Conservation (phyloP, 2,888 invertebrate genomes). For the Drosophila meridionalis region DNA sequence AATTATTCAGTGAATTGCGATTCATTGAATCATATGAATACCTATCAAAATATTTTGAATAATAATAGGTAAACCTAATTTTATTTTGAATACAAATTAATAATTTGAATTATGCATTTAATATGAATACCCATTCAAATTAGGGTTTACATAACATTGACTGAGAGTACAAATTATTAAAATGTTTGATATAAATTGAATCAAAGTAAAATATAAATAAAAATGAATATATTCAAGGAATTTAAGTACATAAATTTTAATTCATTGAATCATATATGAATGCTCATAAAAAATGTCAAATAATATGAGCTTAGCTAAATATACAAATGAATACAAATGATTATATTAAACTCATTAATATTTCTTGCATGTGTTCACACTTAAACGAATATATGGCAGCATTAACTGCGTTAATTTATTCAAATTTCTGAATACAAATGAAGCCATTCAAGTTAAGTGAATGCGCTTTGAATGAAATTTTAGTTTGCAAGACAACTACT, state of each 20-base stretch:
- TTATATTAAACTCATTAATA: neutral
- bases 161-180: neutral
- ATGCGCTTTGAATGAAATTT: neutral
- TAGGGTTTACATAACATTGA: neutral
- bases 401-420: neutral
- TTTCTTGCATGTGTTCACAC: neutral
- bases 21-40: neutral
- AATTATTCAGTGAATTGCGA: neutral
- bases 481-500: neutral
- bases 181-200: neutral
- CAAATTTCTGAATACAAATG: slow-evolving; percentile 3
- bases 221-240: neutral
- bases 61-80: neutral
- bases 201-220: no score
- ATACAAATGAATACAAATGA: neutral
- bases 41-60: neutral
- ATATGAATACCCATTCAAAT: neutral
- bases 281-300: neutral
- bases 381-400: neutral
- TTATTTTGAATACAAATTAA: neutral
- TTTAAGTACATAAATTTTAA: neutral
- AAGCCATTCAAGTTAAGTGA: neutral
- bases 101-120: neutral
- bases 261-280: neutral
- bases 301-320: neutral